These are phyloP conservation scores for Heterodera filipjevi DNA, from an alignment of 2,888 invertebrate genomes.

Conservation along the genomic window DNA sequence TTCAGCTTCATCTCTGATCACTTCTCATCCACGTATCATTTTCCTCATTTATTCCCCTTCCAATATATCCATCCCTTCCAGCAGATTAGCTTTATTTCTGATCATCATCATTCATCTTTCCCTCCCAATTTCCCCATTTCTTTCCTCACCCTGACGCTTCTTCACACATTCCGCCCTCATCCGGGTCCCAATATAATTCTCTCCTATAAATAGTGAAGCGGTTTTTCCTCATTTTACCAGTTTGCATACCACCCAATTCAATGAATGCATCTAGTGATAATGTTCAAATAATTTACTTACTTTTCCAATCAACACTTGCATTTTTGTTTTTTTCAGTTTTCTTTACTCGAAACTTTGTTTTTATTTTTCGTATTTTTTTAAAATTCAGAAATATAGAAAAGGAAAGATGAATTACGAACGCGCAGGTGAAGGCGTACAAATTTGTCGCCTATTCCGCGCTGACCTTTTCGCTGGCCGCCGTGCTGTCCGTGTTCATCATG, in stretches of 20 bases:
- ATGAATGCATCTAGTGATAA: too few relatives aligned
- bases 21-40: neutral
- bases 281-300: too few relatives aligned
- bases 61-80: too few relatives aligned
- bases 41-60: too few relatives aligned
- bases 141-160: too few relatives aligned
- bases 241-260: too few relatives aligned
- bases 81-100: neutral
- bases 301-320: too few relatives aligned
- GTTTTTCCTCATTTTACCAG: neutral
- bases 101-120: neutral
- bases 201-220: neutral
- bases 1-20: neutral
- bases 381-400: neutral
- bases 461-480: slow-evolving; percentile 23
- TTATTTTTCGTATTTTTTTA: neutral
- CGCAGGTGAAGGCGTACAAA: slow-evolving; percentile 29
- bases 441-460: slow-evolving; percentile 26
- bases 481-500: slow-evolving; percentile 24
- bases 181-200: neutral
- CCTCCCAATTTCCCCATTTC: neutral
- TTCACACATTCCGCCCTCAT: neutral
- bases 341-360: too few relatives aligned
- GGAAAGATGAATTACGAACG: slow-evolving; percentile 14
- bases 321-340: too few relatives aligned